Conservation (phyloP, 2,888 invertebrate genomes). For the Lutraria lutraria region DNA sequence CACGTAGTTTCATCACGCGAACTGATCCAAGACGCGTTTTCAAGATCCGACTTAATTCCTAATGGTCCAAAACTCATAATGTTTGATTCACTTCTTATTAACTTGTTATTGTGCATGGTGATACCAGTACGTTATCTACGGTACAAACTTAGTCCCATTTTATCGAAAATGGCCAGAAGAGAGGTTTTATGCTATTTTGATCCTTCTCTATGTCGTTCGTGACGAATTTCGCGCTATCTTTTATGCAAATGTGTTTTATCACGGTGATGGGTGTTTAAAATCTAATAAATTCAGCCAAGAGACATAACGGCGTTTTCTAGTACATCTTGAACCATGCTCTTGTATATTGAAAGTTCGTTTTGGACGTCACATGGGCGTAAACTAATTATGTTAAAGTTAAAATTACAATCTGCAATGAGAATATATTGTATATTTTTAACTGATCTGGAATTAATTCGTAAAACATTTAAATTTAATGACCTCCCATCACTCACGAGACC, state of each 20-base stretch:
- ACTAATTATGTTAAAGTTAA: neutral
- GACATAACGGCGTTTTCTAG: slow-evolving; percentile 11
- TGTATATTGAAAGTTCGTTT: neutral
- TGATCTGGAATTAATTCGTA: neutral
- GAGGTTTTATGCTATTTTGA: slow-evolving; percentile 63
- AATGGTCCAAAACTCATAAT: slow-evolving; percentile 64
- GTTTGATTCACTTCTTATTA: slow-evolving; percentile 73
- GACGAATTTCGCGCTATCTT: slow-evolving; percentile 62
- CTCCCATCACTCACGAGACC: neutral
- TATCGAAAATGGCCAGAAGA: slow-evolving; percentile 69
- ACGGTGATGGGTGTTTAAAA: slow-evolving; percentile 63
- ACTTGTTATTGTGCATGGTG: slow-evolving; percentile 73
- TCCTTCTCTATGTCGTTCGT: slow-evolving; percentile 58
- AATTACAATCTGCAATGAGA: neutral
- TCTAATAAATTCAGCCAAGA: slow-evolving; percentile 48
- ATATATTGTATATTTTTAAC: neutral
- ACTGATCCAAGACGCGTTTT: slow-evolving; percentile 52
- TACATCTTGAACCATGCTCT: neutral
- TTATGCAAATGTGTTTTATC: slow-evolving; percentile 71
- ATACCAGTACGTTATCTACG: slow-evolving; percentile 61
- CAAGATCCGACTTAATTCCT: slow-evolving; percentile 59
- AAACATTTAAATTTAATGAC: neutral
- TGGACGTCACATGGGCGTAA: neutral
- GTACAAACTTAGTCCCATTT: slow-evolving; percentile 70
- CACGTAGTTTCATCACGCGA: slow-evolving; percentile 67